These are phyloP conservation scores for Cololabis saira DNA, from an alignment of 2,113 vertebrate species.

Conservation along the genomic window DNA sequence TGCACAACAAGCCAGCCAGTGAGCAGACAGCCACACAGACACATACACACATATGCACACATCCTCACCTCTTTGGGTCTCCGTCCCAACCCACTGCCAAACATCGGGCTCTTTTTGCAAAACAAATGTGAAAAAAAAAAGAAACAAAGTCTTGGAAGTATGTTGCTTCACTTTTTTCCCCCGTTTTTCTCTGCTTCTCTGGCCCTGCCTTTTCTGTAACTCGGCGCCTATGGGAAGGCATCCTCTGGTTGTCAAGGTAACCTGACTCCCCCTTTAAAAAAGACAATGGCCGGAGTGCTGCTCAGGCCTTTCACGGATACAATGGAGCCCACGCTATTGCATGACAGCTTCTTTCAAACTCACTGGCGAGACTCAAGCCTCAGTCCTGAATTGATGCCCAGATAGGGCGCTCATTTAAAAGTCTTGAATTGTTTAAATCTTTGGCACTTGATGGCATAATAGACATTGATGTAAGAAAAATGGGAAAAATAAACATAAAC, in stretches of 20 bases:
- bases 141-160: conserved; percentile 46
- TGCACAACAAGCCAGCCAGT: conserved; percentile 17
- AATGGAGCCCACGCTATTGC: conserved; percentile 75
- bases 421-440: conserved; percentile 36
- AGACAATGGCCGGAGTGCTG: conserved; percentile 73
- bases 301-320: conserved; percentile 68
- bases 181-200: conserved; percentile 67
- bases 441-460: conserved; percentile 28
- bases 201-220: conserved; percentile 64
- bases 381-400: conserved; percentile 53
- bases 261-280: conserved; percentile 73
- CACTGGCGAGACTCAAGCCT: conserved; percentile 41
- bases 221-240: conserved; percentile 67
- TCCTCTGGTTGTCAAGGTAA: conserved; percentile 76
- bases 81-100: conserved; percentile 35
- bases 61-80: conserved; percentile 59
- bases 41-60: conserved; percentile 39
- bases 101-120: conserved; percentile 47
- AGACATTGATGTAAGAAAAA: conserved; percentile 2
- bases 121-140: conserved; percentile 23
- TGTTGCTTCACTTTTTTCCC: conserved; percentile 51
- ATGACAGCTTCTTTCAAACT: conserved; percentile 72
- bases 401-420: conserved; percentile 53
- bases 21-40: conserved; percentile 27
- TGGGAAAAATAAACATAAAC: background rate